phyloP scores from a whole-genome alignment of 2,797 vertebrate genomes.

The Choloepus didactylus region DNA sequence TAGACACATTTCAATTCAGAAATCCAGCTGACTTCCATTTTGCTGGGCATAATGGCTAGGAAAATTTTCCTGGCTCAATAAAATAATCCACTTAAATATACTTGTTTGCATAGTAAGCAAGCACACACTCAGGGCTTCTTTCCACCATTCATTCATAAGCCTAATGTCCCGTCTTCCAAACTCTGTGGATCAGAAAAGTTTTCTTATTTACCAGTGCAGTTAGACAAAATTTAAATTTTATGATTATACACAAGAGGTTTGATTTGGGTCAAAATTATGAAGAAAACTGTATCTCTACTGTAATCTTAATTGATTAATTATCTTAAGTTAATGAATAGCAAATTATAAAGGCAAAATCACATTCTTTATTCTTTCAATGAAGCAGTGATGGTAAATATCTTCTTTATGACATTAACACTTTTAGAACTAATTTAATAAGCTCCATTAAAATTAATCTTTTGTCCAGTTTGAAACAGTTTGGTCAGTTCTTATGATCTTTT shows the following conservation, averaged over 20 bases:
- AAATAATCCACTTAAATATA: conserved; percentile 48
- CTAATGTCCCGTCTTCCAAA: conserved; percentile 25
- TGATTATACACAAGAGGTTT: conserved; percentile 10
- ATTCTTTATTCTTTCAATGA: not conserved
- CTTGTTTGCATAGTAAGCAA: not conserved
- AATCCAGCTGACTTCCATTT: conserved; percentile 17
- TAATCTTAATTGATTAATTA: not conserved
- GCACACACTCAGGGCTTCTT: not conserved
- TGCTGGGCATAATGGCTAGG: conserved; percentile 7
- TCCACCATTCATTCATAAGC: not conserved
- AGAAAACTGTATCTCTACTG: not conserved
- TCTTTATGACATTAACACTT: not conserved
- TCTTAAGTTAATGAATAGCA: conserved; percentile 24
- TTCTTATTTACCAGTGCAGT: conserved; percentile 8
- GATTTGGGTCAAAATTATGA: conserved; percentile 25
- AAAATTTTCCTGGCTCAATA: conserved; percentile 50
- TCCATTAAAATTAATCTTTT: not conserved
- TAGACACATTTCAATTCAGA: conserved; percentile 64
- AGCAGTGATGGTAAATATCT: not conserved
- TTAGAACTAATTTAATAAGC: not conserved
- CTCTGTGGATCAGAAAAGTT: not conserved
- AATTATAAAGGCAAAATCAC: not conserved
- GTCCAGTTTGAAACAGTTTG: not conserved
- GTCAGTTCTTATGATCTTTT: not conserved
- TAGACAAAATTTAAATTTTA: conserved; percentile 36